A percentile compares a stretch with the other conserved stretches of the same genome.
These are phyloP conservation scores for Channa striata DNA, from an alignment of 2,797 vertebrate genomes.

Conservation along the genomic window DNA sequence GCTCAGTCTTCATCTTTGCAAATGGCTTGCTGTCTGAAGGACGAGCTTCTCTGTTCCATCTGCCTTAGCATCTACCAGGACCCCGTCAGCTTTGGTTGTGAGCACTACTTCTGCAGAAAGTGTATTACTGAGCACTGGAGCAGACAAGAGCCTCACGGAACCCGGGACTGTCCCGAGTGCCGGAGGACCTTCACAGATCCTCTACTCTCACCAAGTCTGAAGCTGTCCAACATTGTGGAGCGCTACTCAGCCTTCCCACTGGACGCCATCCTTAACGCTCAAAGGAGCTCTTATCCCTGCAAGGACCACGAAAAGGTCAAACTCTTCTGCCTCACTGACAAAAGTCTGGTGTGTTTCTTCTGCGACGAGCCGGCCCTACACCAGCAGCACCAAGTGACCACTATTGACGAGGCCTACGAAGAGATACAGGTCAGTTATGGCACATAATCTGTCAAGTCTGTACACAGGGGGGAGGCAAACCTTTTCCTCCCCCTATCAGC, in stretches of 20 bases:
- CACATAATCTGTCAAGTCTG: conserved; percentile 35
- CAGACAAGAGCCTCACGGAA: conserved; percentile 91
- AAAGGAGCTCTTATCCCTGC: conserved; percentile 92
- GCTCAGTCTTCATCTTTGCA: conserved; percentile 69
- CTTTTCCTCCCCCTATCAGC: conserved; percentile 51
- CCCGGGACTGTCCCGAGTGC: conserved; percentile 96
- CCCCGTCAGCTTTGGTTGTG: conserved; percentile 96
- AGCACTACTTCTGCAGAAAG: conserved; percentile 98
- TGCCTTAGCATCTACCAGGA: conserved; percentile 99
- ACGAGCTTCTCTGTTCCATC: conserved; percentile 98
- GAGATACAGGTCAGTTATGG: conserved; percentile 92
- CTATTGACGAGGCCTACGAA: conserved; percentile 95
- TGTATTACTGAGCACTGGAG: conserved; percentile 99
- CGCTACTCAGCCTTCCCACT: conserved; percentile 96
- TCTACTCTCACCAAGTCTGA: conserved; percentile 94
- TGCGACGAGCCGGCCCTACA: conserved; percentile 95
- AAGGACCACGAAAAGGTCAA: conserved; percentile 98
- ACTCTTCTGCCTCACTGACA: conserved; percentile 97
- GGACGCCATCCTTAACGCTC: conserved; percentile 94
- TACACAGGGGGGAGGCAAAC: conserved; percentile 39
- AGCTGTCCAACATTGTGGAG: conserved; percentile 98
- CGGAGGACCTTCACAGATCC: conserved; percentile 93
- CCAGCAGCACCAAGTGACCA: conserved; percentile 97
- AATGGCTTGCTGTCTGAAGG: conserved; percentile 97
- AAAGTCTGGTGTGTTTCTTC: conserved; percentile 97